phyloP scores from a whole-genome alignment of 2,888 invertebrate species.

The Pinctada fucata region DNA sequence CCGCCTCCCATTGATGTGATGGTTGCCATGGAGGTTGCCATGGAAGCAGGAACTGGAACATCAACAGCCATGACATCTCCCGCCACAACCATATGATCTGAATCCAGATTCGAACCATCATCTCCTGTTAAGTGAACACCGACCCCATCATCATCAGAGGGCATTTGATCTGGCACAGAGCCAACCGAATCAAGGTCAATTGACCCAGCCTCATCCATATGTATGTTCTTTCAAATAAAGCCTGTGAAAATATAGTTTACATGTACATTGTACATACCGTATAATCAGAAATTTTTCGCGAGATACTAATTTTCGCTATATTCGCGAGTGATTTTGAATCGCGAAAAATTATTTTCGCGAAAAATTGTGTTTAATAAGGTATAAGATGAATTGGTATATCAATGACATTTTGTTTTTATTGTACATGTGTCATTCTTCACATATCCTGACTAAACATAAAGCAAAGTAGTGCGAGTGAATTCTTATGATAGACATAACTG shows the following conservation, averaged over 20 bases:
- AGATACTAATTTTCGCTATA: too few relatives aligned
- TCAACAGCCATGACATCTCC: conserved; percentile 8
- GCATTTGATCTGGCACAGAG: conserved; percentile 27
- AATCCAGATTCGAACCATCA: neutral
- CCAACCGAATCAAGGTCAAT: conserved; percentile 25
- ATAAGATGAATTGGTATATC: too few relatives aligned
- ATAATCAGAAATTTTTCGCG: too few relatives aligned
- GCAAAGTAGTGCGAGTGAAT: too few relatives aligned
- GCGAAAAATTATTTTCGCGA: too few relatives aligned
- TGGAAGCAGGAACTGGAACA: neutral
- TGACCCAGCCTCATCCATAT: conserved; percentile 15
- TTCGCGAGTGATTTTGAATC: too few relatives aligned
- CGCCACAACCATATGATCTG: conserved; percentile 16
- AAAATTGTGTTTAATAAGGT: too few relatives aligned
- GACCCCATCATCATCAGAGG: conserved; percentile 20
- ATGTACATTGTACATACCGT: too few relatives aligned
- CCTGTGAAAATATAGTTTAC: neutral
- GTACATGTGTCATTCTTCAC: too few relatives aligned
- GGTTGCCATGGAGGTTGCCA: conserved; percentile 3
- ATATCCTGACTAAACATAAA: too few relatives aligned
- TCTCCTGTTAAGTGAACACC: conserved; percentile 1
- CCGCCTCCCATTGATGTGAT: neutral
- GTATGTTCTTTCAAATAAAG: neutral
- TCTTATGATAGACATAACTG: too few relatives aligned
- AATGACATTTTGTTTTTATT: too few relatives aligned